phyloP scores from a whole-genome alignment of 1,140 invertebrate genomes.

The Helicorthomorpha holstii region DNA sequence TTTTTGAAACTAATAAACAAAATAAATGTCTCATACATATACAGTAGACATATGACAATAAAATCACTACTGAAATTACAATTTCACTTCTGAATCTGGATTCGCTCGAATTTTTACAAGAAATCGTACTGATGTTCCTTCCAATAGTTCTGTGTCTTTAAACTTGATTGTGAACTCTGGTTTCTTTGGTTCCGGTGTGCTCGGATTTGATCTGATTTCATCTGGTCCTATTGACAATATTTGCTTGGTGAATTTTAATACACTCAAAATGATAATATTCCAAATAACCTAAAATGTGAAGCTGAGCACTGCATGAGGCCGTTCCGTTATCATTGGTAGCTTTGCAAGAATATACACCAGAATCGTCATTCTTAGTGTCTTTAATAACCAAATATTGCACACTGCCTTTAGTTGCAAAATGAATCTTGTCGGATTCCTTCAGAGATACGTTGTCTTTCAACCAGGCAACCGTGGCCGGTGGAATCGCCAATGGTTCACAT shows the following conservation, averaged over 20 bases:
- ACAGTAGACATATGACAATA: not conserved
- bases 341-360: slow-evolving; percentile 75
- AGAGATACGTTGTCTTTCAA: slow-evolving; percentile 73
- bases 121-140: slow-evolving; percentile 71
- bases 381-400: slow-evolving; percentile 49
- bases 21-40: slow-evolving; percentile 1
- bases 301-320: slow-evolving; percentile 61
- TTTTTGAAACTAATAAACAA: slow-evolving; percentile 55
- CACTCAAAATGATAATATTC: slow-evolving; percentile 3
- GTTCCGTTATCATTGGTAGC: slow-evolving; percentile 66
- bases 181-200: not conserved
- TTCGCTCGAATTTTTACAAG: slow-evolving; percentile 76
- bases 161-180: slow-evolving; percentile 38
- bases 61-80: slow-evolving; percentile 38
- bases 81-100: slow-evolving; percentile 63
- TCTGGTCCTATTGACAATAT: not conserved
- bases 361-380: slow-evolving; percentile 62
- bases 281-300: slow-evolving; percentile 48
- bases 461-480: slow-evolving; percentile 53
- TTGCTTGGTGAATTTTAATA: not conserved
- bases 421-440: slow-evolving; percentile 55
- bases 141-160: slow-evolving; percentile 68
- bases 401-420: slow-evolving; percentile 32
- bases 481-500: slow-evolving; percentile 42
- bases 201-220: not conserved